Evolutionary conservation across 1,140 invertebrate genomes (phyloP).

Genomic region (Streblospio benedicti): DNA sequence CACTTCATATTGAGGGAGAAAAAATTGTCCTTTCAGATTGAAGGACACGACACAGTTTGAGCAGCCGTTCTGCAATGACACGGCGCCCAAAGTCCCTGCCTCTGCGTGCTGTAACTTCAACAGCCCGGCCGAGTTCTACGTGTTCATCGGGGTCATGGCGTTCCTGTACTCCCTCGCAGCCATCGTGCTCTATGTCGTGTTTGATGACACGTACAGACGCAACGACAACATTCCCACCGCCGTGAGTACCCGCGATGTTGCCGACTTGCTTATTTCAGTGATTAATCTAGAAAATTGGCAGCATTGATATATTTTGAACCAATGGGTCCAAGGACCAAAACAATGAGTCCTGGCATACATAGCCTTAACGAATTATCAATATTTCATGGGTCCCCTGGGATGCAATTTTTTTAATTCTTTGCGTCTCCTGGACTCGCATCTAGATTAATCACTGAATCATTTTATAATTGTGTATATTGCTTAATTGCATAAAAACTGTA

Average conservation of each 20-base stretch:
- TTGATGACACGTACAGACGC: slow-evolving; percentile 54
- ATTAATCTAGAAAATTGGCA: too few species aligned
- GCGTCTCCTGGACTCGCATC: not conserved
- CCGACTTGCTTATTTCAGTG: too few species aligned
- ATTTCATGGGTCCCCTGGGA: too few species aligned
- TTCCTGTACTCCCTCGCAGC: slow-evolving; percentile 56
- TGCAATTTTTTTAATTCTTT: too few species aligned
- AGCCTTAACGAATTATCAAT: too few species aligned
- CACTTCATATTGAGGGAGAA: not conserved
- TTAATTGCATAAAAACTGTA: too few species aligned
- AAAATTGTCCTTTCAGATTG: not conserved
- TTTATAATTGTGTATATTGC: too few species aligned
- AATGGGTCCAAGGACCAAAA: too few species aligned
- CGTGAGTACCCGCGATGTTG: slow-evolving; percentile 46
- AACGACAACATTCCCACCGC: slow-evolving; percentile 50
- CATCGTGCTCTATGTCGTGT: slow-evolving; percentile 55
- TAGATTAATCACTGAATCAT: too few species aligned
- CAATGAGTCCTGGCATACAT: too few species aligned
- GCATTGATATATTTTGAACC: too few species aligned
- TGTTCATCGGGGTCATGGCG: slow-evolving; percentile 60
- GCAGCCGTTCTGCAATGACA: not conserved
- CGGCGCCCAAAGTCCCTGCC: too few species aligned
- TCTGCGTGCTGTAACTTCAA: slow-evolving; percentile 21
- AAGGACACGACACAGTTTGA: not conserved
- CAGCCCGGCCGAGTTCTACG: slow-evolving; percentile 60